Base-by-base conservation (phyloP, 92 coral and sea anemone species). In the Paragorgia papillata region DNA sequence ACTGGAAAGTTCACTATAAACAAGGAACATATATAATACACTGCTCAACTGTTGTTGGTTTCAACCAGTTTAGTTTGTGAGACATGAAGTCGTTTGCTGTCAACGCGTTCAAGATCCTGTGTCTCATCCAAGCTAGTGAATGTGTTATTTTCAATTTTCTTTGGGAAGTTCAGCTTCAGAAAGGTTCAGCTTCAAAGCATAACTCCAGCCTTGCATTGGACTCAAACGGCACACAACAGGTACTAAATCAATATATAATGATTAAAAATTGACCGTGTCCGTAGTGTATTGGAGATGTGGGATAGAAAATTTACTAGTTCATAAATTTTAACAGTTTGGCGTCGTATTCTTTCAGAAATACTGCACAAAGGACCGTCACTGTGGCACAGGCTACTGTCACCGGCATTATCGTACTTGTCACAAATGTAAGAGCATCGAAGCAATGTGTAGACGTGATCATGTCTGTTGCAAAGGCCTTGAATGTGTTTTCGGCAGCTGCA, bases 401-500 rank as follows among this genome's bases (percentile, higher is more conserved):
- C 87, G 85, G 32, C 96, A 91, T 77, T 90, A 94, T 87, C 90
- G 94, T 30, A 79, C 84, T 0, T 94, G 98, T 67, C 97, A 94
- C 75, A 73, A 89, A 43, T 86, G 96, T 76, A 88, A 90, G 70
- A 77, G 84, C 27, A 32, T 82, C 40, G 92, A 85, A 5, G 40
- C 77, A 18, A 89, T 80, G 64, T 94, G 98, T 41, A 85, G 98
- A 21, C 91, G 98, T 7, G 77, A 94, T 60, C 81, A 86, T 58
- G 91, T 94, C 75, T 94, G 98, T 66, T 88, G 95, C 25, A 69
- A 67, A 40, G 88, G 90, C 7, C 70, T 91, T 92, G 97, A 94
- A 76, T 94, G 98, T 66, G 92, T 94, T 74, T 94, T 90, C 69
- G 98, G 98, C 17, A 74, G 76, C 25, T 94, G 98, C 66, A 87